Evolutionary conservation across 2,888 invertebrate species (phyloP).

Genomic region (Amblyteles armatorius): DNA sequence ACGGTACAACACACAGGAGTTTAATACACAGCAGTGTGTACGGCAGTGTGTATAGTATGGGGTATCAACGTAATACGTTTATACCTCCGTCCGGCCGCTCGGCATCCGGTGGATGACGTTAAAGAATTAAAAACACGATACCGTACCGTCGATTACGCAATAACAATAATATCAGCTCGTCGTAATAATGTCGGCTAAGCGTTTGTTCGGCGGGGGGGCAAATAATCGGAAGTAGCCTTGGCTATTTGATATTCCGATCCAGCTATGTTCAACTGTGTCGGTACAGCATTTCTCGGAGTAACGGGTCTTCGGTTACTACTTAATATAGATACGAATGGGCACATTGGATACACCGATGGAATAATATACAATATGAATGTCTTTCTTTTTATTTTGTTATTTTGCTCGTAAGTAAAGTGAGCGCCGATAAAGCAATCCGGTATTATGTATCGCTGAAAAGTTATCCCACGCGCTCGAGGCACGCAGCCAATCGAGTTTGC

Average conservation of each 20-base stretch:
- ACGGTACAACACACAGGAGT: slow-evolving; percentile 42
- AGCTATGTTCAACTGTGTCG: slow-evolving; percentile 12
- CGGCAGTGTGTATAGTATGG: neutral
- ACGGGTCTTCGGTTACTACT: slow-evolving; percentile 23
- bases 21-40: neutral
- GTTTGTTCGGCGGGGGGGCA: neutral
- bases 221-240: slow-evolving; percentile 49
- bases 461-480: slow-evolving; percentile 46
- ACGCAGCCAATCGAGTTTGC: slow-evolving; percentile 51
- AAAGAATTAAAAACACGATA: slow-evolving; percentile 37
- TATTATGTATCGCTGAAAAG: slow-evolving; percentile 38
- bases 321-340: slow-evolving; percentile 33
- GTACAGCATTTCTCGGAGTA: slow-evolving; percentile 21
- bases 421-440: slow-evolving; percentile 16
- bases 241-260: slow-evolving; percentile 37
- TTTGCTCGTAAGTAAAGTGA: neutral
- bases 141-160: slow-evolving; percentile 26
- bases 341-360: slow-evolving; percentile 29
- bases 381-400: neutral
- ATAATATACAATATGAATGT: slow-evolving; percentile 21
- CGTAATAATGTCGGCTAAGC: slow-evolving; percentile 26
- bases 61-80: slow-evolving; percentile 58
- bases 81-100: slow-evolving; percentile 35
- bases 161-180: slow-evolving; percentile 10
- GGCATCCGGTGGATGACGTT: slow-evolving; percentile 43